Percentiles rank a stretch among this genome's conserved stretches.
phyloP scores from a whole-genome alignment of 1,140 invertebrate species.

The Meloidogyne chitwoodi region DNA sequence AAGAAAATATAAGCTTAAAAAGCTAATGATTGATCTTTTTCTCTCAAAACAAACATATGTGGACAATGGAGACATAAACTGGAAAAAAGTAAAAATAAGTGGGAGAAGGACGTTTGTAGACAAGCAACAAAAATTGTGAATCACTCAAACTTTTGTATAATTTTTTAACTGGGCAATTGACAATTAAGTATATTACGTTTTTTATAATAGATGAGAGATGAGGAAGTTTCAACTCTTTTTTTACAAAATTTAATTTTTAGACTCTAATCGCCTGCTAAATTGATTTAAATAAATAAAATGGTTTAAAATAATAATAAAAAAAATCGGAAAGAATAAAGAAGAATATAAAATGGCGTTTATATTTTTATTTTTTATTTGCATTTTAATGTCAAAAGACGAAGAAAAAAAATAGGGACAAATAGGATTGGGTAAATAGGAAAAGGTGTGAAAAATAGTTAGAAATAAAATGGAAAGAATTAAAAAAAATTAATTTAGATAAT shows the following conservation, averaged over 20 bases:
- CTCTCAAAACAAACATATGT: neutral
- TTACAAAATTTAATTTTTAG: neutral
- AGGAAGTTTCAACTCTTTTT: no score
- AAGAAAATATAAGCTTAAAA: neutral
- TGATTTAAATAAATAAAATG: neutral
- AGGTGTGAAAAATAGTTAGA: neutral
- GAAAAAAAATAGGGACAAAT: neutral
- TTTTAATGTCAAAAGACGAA: constrained; percentile 7
- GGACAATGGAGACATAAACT: neutral
- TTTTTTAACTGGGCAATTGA: no score
- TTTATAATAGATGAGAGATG: no score
- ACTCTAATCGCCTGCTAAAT: neutral
- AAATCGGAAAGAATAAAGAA: neutral
- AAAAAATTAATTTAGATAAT: neutral
- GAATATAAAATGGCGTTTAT: neutral
- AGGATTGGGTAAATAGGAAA: neutral
- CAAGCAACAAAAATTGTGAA: no score
- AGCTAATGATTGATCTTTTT: neutral
- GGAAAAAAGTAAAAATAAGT: neutral
- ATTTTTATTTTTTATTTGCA: constrained; percentile 9
- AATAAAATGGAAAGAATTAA: neutral
- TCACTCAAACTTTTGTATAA: no score
- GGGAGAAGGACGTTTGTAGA: neutral
- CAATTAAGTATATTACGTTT: no score
- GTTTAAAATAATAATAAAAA: neutral